Evolutionary conservation across 2,888 invertebrate species (phyloP), one percentile per base, ranked within the genome.

Genomic region (Rhabditophanes sp.): DNA sequence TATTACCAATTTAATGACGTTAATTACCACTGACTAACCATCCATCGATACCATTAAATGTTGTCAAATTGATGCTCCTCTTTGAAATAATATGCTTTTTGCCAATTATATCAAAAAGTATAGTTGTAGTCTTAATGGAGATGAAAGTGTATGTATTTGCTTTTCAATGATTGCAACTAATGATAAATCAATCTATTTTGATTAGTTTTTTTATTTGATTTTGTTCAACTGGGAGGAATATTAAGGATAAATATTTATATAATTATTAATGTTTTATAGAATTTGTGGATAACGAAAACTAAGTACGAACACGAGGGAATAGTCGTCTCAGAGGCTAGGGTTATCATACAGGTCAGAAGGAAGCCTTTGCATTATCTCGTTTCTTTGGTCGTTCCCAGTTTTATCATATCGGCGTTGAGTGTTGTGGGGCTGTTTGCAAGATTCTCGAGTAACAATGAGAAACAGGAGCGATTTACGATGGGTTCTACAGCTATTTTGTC

Each of bases 381-480:
- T 17, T 42, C 44, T 15, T 39, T 56, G 1, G 50, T 54, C 9
- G 42, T 53, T 1, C 56, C 56, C 2, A 48, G 50, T 24, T 53
- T 50, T 34, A 50, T 56, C 35, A 56, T 56, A 33, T 54, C 52
- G 18, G 42, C 45, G 6, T 39, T 56, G 1, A 50, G 50, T 1
- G 46, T 56, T 12, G 53, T 51, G 4, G 56, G 56, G 6, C 31
- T 56, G 2, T 56, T 56, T 31, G 50, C 56, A 1, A 31, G 53
- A 18, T 56, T 56, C 32, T 53, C 52, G 3, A 53, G 53, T 4
- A 41, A 41, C 36, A 44, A 49, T 20, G 56, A 56, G 25, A 29
- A 53, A 41, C 52, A 55, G 42, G 56, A 56, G 29, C 41, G 52
- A 6, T 56, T 51, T 35, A 50, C 53, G 5, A 49, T 56, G n/a